A percentile compares a stretch with the other conserved stretches of the same genome.
Evolutionary conservation across 2,888 invertebrate species (phyloP).

Genomic region (Torymus texanus): DNA sequence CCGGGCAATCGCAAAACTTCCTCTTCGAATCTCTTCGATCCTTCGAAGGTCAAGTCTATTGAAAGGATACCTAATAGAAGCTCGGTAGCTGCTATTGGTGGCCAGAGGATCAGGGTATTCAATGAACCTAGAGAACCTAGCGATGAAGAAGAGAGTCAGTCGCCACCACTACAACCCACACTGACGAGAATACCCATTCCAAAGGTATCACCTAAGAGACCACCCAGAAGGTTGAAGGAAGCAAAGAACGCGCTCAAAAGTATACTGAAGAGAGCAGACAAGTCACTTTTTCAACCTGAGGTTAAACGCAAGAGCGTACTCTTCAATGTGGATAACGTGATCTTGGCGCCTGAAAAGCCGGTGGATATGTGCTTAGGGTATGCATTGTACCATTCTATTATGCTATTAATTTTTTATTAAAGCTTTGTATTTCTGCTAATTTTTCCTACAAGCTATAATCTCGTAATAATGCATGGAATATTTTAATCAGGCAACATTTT

Average conservation of each 20-base stretch:
- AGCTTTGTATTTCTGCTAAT: too few species aligned
- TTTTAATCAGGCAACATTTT: too few species aligned
- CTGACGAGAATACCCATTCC: constrained; percentile 71
- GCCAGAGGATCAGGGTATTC: constrained; percentile 82
- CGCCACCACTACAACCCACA: constrained; percentile 17
- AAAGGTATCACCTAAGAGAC: constrained; percentile 79
- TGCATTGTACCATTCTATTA: neutral
- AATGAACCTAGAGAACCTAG: constrained; percentile 75
- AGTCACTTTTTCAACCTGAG: constrained; percentile 51
- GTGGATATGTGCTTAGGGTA: constrained; percentile 32
- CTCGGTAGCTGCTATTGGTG: constrained; percentile 79
- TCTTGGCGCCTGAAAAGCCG: constrained; percentile 72
- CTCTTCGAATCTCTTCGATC: constrained; percentile 68
- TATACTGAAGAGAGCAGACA: constrained; percentile 68
- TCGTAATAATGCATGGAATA: too few species aligned
- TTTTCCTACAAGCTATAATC: too few species aligned
- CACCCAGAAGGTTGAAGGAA: constrained; percentile 78
- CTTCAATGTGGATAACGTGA: constrained; percentile 72
- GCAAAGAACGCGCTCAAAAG: constrained; percentile 69
- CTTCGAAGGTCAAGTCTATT: constrained; percentile 73
- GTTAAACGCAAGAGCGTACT: constrained; percentile 69
- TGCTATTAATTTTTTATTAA: too few species aligned
- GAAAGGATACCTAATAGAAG: constrained; percentile 70
- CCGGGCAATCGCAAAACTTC: neutral
- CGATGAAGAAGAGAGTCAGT: constrained; percentile 61